Base-by-base conservation (phyloP, 2,797 vertebrate genomes). In the Antennarius maculatus region DNA sequence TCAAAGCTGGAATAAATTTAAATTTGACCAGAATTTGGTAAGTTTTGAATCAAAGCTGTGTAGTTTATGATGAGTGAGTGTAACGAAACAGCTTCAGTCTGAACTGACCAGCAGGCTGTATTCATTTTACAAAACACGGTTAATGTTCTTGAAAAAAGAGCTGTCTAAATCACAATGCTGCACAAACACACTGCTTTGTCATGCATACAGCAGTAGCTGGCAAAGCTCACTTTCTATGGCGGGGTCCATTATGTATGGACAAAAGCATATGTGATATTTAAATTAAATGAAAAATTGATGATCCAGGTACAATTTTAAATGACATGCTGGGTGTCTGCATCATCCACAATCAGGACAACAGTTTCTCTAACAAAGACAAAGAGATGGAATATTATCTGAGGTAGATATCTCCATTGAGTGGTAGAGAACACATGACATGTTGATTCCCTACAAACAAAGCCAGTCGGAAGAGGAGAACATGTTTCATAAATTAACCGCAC, bases 401-500 rank as follows among this genome's bases (percentile, higher is more conserved):
- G 2, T 66, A 12, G 39, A 45, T 41, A 37, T 54, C 37, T 49
- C 12, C 27, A 6, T 27, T 47, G 37, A 54, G 15, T 37, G 16
- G 5, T 16, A 45, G 4, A 67, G 5, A 14, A 4, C 11, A 29
- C 17, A 42, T 45, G 43, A 69, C 62, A 57, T 43, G 55, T 56
- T 74, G 39, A 61, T 39, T 58, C 70, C 54, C 42, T 61, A 16
- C 2, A 70, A 62, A 57, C 4, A 62, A 48, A 61, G 43, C n/a
- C 4, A n/a, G 58, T 17, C 27, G 23, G 23, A 23, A 54, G 5
- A 34, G 28, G 46, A 14, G 4, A 39, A 54, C 14, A 56, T 6
- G 23, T 43, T 51, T 48, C n/a, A 17, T 15, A 28, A 74, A 58
- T 70, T 31, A 74, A 62, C 73, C 70, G 31, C 70, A 77, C n/a